phyloP scores from a whole-genome alignment of 2,113 vertebrate species.

The Colistium nudipinnis region DNA sequence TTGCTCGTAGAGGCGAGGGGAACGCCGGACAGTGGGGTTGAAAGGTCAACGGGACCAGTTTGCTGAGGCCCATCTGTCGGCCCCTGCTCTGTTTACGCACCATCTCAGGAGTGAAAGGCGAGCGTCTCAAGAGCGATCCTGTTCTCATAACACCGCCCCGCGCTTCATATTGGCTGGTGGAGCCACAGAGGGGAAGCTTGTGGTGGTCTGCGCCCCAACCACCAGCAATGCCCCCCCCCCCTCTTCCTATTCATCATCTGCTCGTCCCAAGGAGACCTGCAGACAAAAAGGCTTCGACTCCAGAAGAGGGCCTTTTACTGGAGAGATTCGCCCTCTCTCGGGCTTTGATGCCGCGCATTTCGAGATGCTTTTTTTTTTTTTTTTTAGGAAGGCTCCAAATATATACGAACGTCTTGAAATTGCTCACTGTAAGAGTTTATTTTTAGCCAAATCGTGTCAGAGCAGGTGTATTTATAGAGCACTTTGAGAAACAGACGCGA shows the following conservation, averaged over 20 bases:
- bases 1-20: constrained; percentile 69
- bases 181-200: constrained; percentile 60
- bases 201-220: constrained; percentile 52
- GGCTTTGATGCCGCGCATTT: constrained; percentile 40
- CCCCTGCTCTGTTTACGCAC: constrained; percentile 78
- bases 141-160: constrained; percentile 75
- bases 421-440: constrained; percentile 25
- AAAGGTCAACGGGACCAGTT: constrained; percentile 81
- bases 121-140: constrained; percentile 74
- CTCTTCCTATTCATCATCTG: constrained; percentile 63
- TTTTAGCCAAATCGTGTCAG: constrained; percentile 44
- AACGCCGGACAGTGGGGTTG: constrained; percentile 79
- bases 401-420: constrained; percentile 33
- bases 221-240: constrained; percentile 36
- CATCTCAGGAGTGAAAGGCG: constrained; percentile 78
- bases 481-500: constrained; percentile 18
- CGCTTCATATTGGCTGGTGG: constrained; percentile 62
- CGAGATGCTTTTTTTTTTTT: constrained; percentile 3
- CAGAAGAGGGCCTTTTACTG: constrained; percentile 48
- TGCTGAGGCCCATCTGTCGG: constrained; percentile 82
- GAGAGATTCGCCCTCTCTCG: constrained; percentile 20
- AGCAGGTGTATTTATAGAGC: constrained; percentile 53
- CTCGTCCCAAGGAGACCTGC: constrained; percentile 44
- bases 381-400: constrained; percentile 23
- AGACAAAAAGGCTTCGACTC: constrained; percentile 56